Evolutionary conservation across 1,140 invertebrate species (phyloP).

Genomic region (Heliconius himera): DNA sequence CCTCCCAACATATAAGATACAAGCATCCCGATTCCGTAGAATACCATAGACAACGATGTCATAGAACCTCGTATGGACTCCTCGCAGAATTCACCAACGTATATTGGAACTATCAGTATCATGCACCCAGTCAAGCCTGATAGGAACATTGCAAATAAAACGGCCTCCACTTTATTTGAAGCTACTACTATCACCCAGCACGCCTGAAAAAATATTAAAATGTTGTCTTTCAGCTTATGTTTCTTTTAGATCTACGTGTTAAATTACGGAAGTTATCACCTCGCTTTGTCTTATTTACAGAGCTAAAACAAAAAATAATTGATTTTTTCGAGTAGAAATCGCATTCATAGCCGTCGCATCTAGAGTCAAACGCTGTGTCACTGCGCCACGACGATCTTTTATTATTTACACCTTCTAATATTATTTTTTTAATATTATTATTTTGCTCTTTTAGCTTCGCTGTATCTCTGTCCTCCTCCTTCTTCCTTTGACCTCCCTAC

Average conservation of each 20-base stretch:
- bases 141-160: conserved; percentile 54
- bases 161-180: conserved; percentile 51
- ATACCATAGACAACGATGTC: conserved; percentile 53
- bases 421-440: no score
- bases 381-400: no score
- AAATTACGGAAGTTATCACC: no score
- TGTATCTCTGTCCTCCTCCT: no score
- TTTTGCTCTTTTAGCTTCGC: no score
- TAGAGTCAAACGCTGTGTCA: no score
- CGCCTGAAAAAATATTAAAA: conserved; percentile 39
- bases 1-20: conserved; percentile 55
- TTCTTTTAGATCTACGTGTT: background rate
- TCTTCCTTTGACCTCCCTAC: no score
- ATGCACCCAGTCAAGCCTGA: conserved; percentile 49
- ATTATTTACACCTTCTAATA: no score
- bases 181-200: conserved; percentile 47
- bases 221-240: background rate
- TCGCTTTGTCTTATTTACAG: no score
- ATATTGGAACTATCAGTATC: conserved; percentile 51
- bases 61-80: conserved; percentile 59
- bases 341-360: no score
- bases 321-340: no score
- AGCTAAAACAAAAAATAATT: no score
- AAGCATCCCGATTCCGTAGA: conserved; percentile 56
- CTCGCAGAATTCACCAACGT: conserved; percentile 61